Evolutionary conservation across 2,888 invertebrate species (phyloP).

Genomic region (Thyatira batis): DNA sequence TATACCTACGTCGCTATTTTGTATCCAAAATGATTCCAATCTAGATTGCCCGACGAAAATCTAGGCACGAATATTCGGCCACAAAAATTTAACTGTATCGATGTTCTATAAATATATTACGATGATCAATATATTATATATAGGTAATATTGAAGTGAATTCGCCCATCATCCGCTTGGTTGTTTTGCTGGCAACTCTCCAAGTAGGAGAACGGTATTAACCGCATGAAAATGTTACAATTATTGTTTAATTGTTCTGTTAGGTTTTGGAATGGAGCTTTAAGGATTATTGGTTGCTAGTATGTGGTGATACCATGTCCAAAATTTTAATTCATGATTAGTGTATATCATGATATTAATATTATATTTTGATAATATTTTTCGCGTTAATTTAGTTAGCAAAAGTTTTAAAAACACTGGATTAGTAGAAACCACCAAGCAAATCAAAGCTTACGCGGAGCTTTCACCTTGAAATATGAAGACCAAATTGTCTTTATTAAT

Average conservation of each 20-base stretch:
- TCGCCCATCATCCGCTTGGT: background rate
- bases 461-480: too few relatives aligned
- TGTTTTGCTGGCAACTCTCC: background rate
- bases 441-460: too few relatives aligned
- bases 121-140: constrained; percentile 4
- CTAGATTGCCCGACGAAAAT: background rate
- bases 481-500: too few relatives aligned
- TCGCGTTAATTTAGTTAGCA: too few relatives aligned
- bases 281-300: background rate
- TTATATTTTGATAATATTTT: too few relatives aligned
- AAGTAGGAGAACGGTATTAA: background rate
- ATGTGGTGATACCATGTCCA: too few relatives aligned
- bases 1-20: too few relatives aligned
- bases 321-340: too few relatives aligned
- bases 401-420: too few relatives aligned
- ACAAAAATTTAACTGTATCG: background rate
- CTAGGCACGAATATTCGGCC: background rate
- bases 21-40: background rate
- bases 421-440: too few relatives aligned
- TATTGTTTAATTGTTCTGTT: background rate
- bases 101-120: background rate
- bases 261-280: background rate
- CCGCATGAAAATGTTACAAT: background rate
- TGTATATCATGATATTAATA: too few relatives aligned
- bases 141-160: background rate